A percentile compares a stretch with the other conserved stretches of the same genome.
Conservation (phyloP, 2,888 invertebrate genomes). For the Tetropium fuscum region DNA sequence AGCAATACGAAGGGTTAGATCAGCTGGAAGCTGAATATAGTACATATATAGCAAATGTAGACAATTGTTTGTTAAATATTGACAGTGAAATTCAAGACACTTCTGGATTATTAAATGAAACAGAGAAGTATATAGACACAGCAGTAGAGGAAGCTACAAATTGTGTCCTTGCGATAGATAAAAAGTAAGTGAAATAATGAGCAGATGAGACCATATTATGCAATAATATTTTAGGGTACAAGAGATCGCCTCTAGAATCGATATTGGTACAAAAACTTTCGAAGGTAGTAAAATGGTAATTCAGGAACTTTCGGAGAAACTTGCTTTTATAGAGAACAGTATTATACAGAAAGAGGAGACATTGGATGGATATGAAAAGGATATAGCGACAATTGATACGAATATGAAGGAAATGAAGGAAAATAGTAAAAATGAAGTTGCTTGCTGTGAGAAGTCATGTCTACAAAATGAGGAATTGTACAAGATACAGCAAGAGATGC, state of each 20-base stretch:
- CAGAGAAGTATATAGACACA: neutral
- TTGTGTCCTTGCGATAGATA: neutral
- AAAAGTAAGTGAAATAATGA: slow-evolving; percentile 14
- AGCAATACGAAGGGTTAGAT: neutral
- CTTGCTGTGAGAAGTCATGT: neutral
- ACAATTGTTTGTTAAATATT: too few relatives aligned
- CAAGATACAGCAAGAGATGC: neutral
- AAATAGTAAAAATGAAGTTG: neutral
- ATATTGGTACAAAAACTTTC: neutral
- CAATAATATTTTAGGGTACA: slow-evolving; percentile 1
- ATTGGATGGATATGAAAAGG: neutral
- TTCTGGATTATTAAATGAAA: neutral
- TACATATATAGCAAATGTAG: neutral
- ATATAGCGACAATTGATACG: neutral
- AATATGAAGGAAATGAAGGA: neutral
- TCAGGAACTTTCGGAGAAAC: neutral
- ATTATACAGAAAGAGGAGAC: neutral
- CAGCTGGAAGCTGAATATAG: neutral
- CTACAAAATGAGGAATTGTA: slow-evolving; percentile 1
- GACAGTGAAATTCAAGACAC: slow-evolving; percentile 4
- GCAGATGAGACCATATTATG: neutral
- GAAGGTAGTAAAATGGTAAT: neutral
- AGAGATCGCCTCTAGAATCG: neutral
- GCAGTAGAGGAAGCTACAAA: neutral
- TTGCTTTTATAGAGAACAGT: neutral